These are phyloP conservation scores for Ceyx margarethae DNA, from an alignment of 2,113 vertebrate species.

Conservation along the genomic window DNA sequence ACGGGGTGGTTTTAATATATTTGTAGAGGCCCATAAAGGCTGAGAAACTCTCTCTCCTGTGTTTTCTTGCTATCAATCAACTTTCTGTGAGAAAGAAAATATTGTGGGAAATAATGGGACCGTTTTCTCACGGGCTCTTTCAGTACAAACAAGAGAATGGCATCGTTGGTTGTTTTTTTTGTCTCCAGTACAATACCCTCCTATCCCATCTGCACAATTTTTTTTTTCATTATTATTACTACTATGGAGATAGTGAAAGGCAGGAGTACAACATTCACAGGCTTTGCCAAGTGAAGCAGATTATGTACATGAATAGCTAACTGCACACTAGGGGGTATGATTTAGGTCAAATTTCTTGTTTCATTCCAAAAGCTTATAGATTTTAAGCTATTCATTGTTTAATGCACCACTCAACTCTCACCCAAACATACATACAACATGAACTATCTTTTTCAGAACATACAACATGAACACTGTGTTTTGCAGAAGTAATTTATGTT, in stretches of 20 bases:
- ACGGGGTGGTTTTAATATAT: too few relatives aligned
- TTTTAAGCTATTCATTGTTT: constrained; percentile 24
- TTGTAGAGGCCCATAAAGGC: background rate
- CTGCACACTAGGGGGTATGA: constrained; percentile 38
- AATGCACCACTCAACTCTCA: background rate
- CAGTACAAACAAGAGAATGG: constrained; percentile 39
- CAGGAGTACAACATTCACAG: constrained; percentile 21
- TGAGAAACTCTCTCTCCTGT: background rate
- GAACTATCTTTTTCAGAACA: constrained; percentile 26
- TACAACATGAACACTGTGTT: constrained; percentile 4
- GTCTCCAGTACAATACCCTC: constrained; percentile 57
- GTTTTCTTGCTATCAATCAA: constrained; percentile 24
- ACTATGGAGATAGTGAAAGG: constrained; percentile 64
- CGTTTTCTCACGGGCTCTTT: constrained; percentile 49
- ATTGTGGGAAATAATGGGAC: constrained; percentile 56
- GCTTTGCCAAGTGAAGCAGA: constrained; percentile 34
- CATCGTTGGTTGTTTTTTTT: constrained; percentile 39
- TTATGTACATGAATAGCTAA: constrained; percentile 60
- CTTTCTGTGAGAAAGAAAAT: constrained; percentile 30
- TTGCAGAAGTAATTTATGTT: background rate
- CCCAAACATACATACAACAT: background rate
- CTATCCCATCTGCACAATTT: constrained; percentile 70
- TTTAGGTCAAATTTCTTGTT: constrained; percentile 66
- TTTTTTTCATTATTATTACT: constrained; percentile 49
- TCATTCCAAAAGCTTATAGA: constrained; percentile 53